Conservation (phyloP, 64 coral and sea anemone genomes). For the Astreopora myriophthalma region DNA sequence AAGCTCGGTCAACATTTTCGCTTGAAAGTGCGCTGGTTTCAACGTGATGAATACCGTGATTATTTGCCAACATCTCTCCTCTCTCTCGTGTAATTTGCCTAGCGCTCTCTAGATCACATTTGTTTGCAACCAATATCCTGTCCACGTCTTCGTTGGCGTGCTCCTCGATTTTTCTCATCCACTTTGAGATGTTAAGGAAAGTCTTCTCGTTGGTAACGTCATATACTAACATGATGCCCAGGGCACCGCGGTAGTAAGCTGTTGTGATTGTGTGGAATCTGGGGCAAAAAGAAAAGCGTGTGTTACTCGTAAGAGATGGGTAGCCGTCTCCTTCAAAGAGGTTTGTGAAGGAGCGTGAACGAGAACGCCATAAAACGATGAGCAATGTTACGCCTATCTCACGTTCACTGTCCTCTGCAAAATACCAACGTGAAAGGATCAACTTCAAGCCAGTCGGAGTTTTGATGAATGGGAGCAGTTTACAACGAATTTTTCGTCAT, state of each 20-base stretch:
- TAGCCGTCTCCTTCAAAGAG: no score
- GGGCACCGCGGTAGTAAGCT: slow-evolving; percentile 93
- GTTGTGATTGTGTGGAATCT: slow-evolving; percentile 99
- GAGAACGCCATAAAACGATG: no score
- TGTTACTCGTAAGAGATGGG: no score
- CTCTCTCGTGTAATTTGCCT: slow-evolving; percentile 69
- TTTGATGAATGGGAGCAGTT: no score
- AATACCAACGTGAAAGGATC: no score
- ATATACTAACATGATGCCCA: slow-evolving; percentile 98
- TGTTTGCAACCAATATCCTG: slow-evolving; percentile 88
- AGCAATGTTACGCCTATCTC: no score
- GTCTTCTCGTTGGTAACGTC: slow-evolving; percentile 96
- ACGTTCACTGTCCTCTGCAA: no score
- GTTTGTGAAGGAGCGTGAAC: no score
- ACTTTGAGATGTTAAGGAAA: slow-evolving; percentile 95
- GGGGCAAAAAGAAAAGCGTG: not conserved
- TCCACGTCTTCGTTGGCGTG: slow-evolving; percentile 98
- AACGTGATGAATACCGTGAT: slow-evolving; percentile 71
- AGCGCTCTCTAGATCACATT: slow-evolving; percentile 84
- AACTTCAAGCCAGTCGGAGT: no score
- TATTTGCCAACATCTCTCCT: slow-evolving; percentile 79
- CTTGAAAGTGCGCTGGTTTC: slow-evolving; percentile 92
- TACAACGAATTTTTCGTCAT: no score
- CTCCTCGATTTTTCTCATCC: slow-evolving; percentile 96
- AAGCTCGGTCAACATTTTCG: slow-evolving; percentile 88